Conservation (phyloP, 2,888 invertebrate species). For the Drosophila suboccidentalis region DNA sequence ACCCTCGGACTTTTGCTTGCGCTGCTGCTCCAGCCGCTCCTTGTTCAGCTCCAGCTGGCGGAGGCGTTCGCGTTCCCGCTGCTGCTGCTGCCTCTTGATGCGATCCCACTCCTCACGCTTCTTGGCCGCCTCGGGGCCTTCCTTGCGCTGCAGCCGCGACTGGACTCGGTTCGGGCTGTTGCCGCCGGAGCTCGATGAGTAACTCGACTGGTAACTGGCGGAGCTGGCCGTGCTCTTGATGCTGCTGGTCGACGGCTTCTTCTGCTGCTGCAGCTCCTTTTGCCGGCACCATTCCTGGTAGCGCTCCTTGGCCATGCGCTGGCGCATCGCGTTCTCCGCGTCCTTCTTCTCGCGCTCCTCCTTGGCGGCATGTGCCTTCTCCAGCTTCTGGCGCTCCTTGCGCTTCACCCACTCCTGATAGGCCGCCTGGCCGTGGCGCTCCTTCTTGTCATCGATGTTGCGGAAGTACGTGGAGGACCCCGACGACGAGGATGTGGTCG, state of each 20-base stretch:
- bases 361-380: slow-evolving; percentile 59
- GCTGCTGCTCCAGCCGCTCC: slow-evolving; percentile 65
- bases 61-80: slow-evolving; percentile 44
- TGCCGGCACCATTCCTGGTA: slow-evolving; percentile 80
- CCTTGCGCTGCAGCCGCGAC: slow-evolving; percentile 21
- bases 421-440: slow-evolving; percentile 62
- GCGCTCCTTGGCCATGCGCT: slow-evolving; percentile 59
- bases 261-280: slow-evolving; percentile 64
- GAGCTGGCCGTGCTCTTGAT: background rate
- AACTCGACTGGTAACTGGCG: background rate
- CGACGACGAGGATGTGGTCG: slow-evolving; percentile 53
- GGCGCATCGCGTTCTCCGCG: slow-evolving; percentile 53
- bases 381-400: slow-evolving; percentile 72
- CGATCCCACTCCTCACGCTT: slow-evolving; percentile 59
- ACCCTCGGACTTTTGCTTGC: slow-evolving; percentile 66
- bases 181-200: background rate
- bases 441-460: slow-evolving; percentile 43
- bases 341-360: slow-evolving; percentile 72
- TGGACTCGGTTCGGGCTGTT: background rate
- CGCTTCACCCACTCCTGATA: slow-evolving; percentile 83
- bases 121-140: slow-evolving; percentile 32
- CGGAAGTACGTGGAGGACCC: slow-evolving; percentile 56
- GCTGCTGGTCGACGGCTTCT: slow-evolving; percentile 25
- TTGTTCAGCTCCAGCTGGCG: slow-evolving; percentile 57
- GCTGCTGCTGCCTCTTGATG: slow-evolving; percentile 45